Evolutionary conservation across 2,797 vertebrate genomes (phyloP), one percentile per base, ranked within the genome.

Genomic region (Carapus acus): DNA sequence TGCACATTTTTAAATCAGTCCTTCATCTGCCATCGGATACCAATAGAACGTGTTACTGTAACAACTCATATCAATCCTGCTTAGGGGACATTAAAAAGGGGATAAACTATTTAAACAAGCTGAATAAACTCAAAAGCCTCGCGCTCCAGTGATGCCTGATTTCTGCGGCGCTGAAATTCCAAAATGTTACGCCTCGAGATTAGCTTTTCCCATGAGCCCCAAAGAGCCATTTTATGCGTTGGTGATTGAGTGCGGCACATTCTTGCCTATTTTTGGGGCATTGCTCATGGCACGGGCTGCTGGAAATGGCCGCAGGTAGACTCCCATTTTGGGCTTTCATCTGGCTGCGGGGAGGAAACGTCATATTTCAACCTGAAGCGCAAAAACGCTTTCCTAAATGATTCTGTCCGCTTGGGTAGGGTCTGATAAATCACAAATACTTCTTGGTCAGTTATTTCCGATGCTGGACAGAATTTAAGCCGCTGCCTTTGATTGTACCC

Each of bases 181-280:
- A 78, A 56, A 42, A 68, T 80, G 80, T 76, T 83, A n/a, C n/a
- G 80, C 80, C 61, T 77, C 82, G 73, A 84, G 79, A 70, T 63
- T 38, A 69, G 46, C 60, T 59, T 75, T 83, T 83, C 77, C 74
- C 71, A 71, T 54, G 67, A 78, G 74, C 57, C 72, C 66, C 33
- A 59, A 65, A 79, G 71, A 81, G 53, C 62, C 55, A 23, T 54
- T 76, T 80, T 81, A 72, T 76, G 65, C 52, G 51, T 47, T n/a
- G 40, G 67, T 72, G 77, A 84, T 79, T 74, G 77, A 84, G 58
- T 67, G 63, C 59, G 67, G 74, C 66, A 75, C 74, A 80, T 83
- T 83, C 66, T 58, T 69, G 67, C 65, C 76, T 86, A 81, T 85
- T 84, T 84, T 84, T 76, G 79, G 71, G 65, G 57, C 57, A 78